phyloP scores from a whole-genome alignment of 2,797 vertebrate genomes.

The Sebastiscus tertius region DNA sequence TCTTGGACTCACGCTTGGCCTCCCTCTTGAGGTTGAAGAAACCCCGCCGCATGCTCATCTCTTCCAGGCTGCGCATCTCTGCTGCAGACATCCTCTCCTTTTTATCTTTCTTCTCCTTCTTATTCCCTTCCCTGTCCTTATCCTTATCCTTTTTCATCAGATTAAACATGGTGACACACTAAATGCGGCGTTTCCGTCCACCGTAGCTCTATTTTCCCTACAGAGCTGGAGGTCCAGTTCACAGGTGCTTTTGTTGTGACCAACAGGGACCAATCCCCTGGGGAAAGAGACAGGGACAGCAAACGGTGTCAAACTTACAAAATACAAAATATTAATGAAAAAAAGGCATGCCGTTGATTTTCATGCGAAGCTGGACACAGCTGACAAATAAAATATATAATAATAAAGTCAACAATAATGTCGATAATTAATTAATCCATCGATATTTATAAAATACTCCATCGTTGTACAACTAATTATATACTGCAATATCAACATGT shows the following conservation, averaged over 20 bases:
- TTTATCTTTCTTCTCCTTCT: constrained; percentile 95
- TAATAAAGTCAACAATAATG: background rate
- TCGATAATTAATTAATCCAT: background rate
- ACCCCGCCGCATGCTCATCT: constrained; percentile 95
- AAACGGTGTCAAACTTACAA: background rate
- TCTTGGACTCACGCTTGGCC: constrained; percentile 91
- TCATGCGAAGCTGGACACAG: background rate
- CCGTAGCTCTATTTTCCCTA: constrained; percentile 48
- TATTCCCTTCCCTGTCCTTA: constrained; percentile 89
- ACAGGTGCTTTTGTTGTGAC: constrained; percentile 18
- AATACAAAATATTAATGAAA: background rate
- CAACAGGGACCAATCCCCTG: constrained; percentile 56
- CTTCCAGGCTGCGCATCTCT: constrained; percentile 94
- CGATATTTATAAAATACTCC: too few species aligned
- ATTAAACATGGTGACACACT: constrained; percentile 89
- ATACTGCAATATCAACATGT: too few species aligned
- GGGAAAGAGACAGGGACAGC: constrained; percentile 7
- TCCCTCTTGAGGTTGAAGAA: constrained; percentile 97
- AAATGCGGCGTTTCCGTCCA: constrained; percentile 18
- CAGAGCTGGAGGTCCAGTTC: constrained; percentile 33
- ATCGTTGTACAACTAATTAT: too few species aligned
- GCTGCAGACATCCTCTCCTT: constrained; percentile 96
- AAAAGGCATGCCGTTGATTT: background rate
- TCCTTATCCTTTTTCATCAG: constrained; percentile 95
- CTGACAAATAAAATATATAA: background rate